Conservation (phyloP, 1,140 invertebrate species). For the Solenopsis invicta region DNA sequence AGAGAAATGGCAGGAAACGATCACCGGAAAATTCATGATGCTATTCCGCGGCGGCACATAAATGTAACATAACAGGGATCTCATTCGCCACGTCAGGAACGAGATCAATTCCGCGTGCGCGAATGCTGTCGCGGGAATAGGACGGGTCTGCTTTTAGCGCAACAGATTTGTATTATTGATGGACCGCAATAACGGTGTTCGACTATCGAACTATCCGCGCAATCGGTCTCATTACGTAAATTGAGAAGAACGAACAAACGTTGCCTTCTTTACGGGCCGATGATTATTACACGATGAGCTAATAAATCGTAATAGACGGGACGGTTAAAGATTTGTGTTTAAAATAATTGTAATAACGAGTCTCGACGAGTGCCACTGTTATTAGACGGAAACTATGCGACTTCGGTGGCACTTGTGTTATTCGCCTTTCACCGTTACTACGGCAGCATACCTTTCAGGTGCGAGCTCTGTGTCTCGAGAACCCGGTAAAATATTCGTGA, state of each 20-base stretch:
- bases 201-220: background rate
- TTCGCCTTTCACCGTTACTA: slow-evolving; percentile 70
- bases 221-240: slow-evolving; percentile 36
- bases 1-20: slow-evolving; percentile 27
- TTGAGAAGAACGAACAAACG: slow-evolving; percentile 6
- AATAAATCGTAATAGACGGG: slow-evolving; percentile 46
- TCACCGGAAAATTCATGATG: slow-evolving; percentile 20
- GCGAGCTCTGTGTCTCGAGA: slow-evolving; percentile 34
- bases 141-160: slow-evolving; percentile 24
- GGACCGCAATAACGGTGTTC: slow-evolving; percentile 18
- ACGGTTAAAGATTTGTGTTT: slow-evolving; percentile 49
- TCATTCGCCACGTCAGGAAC: background rate
- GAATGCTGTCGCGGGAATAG: background rate
- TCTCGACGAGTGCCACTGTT: slow-evolving; percentile 54
- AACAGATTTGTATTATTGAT: slow-evolving; percentile 53
- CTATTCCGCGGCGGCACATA: slow-evolving; percentile 7
- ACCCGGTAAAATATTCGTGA: slow-evolving; percentile 13
- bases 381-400: slow-evolving; percentile 72
- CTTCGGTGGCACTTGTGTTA: slow-evolving; percentile 67
- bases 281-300: background rate
- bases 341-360: slow-evolving; percentile 63
- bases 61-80: slow-evolving; percentile 11
- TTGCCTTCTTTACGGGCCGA: background rate
- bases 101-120: slow-evolving; percentile 22
- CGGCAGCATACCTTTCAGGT: slow-evolving; percentile 65